Base-by-base conservation (phyloP, 2,888 invertebrate species). In the Tenthredo livida region DNA sequence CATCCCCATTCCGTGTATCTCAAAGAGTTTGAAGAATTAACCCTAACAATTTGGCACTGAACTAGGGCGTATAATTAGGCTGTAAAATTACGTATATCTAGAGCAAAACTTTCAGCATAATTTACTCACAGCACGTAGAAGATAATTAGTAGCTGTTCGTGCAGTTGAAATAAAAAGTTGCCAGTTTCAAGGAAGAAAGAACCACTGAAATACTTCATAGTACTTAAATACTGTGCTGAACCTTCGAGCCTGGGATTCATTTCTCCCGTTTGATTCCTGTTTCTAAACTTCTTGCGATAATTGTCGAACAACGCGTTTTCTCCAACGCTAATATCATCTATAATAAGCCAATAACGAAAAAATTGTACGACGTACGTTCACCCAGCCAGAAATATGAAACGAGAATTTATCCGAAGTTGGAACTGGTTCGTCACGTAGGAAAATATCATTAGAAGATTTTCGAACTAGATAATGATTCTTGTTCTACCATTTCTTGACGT, bases 61-160 rank as follows among this genome's bases (percentile, higher is more conserved):
- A 58, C 58, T n/a, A 58, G 21, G n/a, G 58, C 58, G 17, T 58
- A 21, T 58, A 58, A 58, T 58, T 58, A 58, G 58, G 58, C 9
- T 58, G 58, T n/a, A 21, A 9, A 58, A 58, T 58, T 17, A 33
- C 4, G 12, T 67, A 33, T 67, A 77, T 54, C 50, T 17, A 21
- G 54, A 47, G n/a, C 17, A 17, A 77, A 54, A 77, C 17, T 77
- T 77, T 17, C 33, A 54, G 29, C 77, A 50, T 50, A 77, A 77
- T 77, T 77, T 50, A 77, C 77, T 50, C 67, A 67, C 67, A 67
- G 67, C 67, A 29, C 67, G 67, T 15, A 67, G 80, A 61, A 25
- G 5, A 80, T 37, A 58, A 80, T 80, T 61, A 61, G 37, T 40
- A 80, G 21, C 58, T 80, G 80, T 80, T 80, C 80, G 37, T 61